A percentile compares a stretch with the other conserved stretches of the same genome.
phyloP scores from a whole-genome alignment of 2,113 vertebrate genomes.

The Calidris pugnax region DNA sequence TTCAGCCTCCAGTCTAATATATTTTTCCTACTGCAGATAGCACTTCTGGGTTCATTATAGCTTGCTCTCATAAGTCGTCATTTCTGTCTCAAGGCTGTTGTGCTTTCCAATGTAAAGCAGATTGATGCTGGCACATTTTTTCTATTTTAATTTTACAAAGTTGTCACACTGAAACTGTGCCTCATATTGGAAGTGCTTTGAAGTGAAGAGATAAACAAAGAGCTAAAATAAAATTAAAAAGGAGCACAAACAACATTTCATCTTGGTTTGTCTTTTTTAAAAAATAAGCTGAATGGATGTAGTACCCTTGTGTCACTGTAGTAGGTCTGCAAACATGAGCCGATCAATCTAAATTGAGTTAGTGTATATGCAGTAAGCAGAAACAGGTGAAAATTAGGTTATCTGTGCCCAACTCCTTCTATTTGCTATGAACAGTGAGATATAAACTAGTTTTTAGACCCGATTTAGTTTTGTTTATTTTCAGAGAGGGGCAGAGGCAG shows the following conservation, averaged over 20 bases:
- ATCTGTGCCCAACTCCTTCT: constrained; percentile 75
- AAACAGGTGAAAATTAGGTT: constrained; percentile 84
- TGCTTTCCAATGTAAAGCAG: constrained; percentile 59
- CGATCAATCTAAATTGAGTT: constrained; percentile 82
- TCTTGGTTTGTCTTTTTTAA: constrained; percentile 55
- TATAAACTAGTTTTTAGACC: constrained; percentile 77
- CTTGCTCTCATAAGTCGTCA: constrained; percentile 34
- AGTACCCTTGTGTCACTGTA: constrained; percentile 64
- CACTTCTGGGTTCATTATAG: constrained; percentile 49
- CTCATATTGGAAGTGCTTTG: constrained; percentile 64
- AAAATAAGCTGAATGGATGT: constrained; percentile 67
- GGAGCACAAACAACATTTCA: constrained; percentile 69
- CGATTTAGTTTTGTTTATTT: constrained; percentile 76
- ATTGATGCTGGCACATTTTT: constrained; percentile 66
- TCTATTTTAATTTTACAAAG: constrained; percentile 71
- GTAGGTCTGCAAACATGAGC: constrained; percentile 75
- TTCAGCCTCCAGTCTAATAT: background rate
- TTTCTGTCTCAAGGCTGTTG: constrained; percentile 60
- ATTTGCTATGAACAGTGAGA: constrained; percentile 72
- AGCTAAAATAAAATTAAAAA: constrained; percentile 77
- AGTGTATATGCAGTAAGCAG: constrained; percentile 76
- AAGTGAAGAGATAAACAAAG: constrained; percentile 73
- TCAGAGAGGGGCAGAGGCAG: constrained; percentile 31
- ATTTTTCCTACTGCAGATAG: constrained; percentile 8
- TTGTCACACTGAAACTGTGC: constrained; percentile 67